Evolutionary conservation across 2,888 invertebrate species (phyloP).

Genomic region (Eudemis profundana): DNA sequence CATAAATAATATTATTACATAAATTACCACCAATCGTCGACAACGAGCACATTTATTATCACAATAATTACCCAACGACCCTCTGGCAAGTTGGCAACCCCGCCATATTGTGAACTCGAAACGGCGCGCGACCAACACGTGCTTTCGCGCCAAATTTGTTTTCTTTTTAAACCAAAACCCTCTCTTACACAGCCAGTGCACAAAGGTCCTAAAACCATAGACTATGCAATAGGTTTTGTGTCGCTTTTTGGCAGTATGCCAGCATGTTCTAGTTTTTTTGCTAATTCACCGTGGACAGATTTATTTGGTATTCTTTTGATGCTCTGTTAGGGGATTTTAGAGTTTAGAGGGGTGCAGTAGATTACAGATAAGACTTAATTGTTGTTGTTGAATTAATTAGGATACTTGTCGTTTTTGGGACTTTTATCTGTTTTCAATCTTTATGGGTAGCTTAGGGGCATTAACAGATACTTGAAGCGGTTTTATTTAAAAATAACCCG

Average conservation of each 20-base stretch:
- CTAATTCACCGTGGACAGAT: conserved; percentile 63
- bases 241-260: conserved; percentile 1
- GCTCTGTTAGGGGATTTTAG: conserved; percentile 29
- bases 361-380: conserved; percentile 38
- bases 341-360: conserved; percentile 29
- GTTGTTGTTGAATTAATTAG: conserved; percentile 36
- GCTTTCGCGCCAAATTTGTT: conserved; percentile 52
- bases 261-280: conserved; percentile 49
- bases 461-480: background rate
- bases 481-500: background rate
- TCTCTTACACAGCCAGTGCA: conserved; percentile 33
- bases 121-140: conserved; percentile 56
- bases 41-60: conserved; percentile 36
- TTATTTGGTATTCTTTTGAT: conserved; percentile 47
- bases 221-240: background rate
- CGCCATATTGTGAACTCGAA: conserved; percentile 48
- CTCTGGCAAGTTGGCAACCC: conserved; percentile 25
- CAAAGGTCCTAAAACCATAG: conserved; percentile 5
- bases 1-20: conserved; percentile 2
- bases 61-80: conserved; percentile 35
- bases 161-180: conserved; percentile 46
- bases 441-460: background rate
- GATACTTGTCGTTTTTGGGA: conserved; percentile 19
- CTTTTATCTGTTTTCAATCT: conserved; percentile 15
- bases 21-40: conserved; percentile 24